Evolutionary conservation across 2,888 invertebrate genomes (phyloP).

Genomic region (Philereme transversata): DNA sequence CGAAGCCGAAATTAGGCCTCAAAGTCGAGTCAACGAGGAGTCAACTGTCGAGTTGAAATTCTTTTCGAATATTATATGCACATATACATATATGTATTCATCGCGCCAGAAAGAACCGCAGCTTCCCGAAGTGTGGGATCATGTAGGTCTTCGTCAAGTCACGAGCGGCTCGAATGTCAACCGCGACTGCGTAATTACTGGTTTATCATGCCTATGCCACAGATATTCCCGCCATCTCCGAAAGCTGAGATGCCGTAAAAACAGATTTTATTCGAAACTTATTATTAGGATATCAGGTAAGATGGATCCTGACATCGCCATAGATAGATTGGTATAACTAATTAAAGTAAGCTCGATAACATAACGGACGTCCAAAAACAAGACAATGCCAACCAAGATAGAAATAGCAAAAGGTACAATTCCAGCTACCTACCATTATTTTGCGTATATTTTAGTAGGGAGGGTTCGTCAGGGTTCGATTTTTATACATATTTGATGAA

Average conservation of each 20-base stretch:
- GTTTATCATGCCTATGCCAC: slow-evolving; percentile 59
- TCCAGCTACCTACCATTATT: slow-evolving; percentile 23
- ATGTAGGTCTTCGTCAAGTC: slow-evolving; percentile 56
- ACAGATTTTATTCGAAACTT: slow-evolving; percentile 20
- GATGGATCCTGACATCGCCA: not conserved
- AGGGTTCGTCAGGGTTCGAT: slow-evolving; percentile 25
- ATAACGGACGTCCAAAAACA: slow-evolving; percentile 6
- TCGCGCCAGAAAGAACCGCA: slow-evolving; percentile 64
- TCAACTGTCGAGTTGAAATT: too few species aligned
- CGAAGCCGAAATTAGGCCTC: too few species aligned
- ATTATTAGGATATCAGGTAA: slow-evolving; percentile 13
- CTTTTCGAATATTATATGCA: too few species aligned
- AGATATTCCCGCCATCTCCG: slow-evolving; percentile 40
- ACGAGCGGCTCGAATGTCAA: slow-evolving; percentile 69
- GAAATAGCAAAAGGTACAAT: slow-evolving; percentile 19
- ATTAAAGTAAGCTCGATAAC: too few species aligned
- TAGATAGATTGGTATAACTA: too few species aligned
- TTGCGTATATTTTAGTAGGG: slow-evolving; percentile 18
- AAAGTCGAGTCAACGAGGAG: too few species aligned
- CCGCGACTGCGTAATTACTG: slow-evolving; percentile 66
- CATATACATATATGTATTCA: slow-evolving; percentile 46
- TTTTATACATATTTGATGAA: slow-evolving; percentile 32
- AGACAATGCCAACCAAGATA: slow-evolving; percentile 9
- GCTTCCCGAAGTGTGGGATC: slow-evolving; percentile 71
- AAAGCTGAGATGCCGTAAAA: slow-evolving; percentile 22